phyloP scores from a whole-genome alignment of 1,140 invertebrate species.

The Antheraea mylitta region DNA sequence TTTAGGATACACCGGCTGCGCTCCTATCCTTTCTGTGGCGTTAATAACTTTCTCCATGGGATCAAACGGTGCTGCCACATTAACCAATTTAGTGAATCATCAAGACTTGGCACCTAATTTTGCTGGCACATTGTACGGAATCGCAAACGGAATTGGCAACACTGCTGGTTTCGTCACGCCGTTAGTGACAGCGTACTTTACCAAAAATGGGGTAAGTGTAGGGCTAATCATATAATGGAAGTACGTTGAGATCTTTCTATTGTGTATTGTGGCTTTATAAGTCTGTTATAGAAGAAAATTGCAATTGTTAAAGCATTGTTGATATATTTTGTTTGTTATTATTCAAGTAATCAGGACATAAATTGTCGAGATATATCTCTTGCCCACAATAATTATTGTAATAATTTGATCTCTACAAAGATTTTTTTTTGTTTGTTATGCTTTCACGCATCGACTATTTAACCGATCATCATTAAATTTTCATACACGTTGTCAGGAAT shows the following conservation, averaged over 20 bases:
- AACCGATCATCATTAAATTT: too few relatives aligned
- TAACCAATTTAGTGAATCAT: conserved; percentile 91
- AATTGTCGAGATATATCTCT: too few relatives aligned
- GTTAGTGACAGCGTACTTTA: conserved; percentile 83
- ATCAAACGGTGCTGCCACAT: conserved; percentile 90
- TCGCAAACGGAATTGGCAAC: conserved; percentile 87
- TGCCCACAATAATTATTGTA: too few relatives aligned
- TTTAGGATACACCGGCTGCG: conserved; percentile 84
- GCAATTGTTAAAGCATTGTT: too few relatives aligned
- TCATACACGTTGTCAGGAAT: too few relatives aligned
- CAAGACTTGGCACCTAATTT: conserved; percentile 90
- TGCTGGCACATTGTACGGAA: conserved; percentile 87
- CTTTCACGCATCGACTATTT: too few relatives aligned
- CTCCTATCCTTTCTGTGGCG: conserved; percentile 81
- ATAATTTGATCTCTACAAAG: too few relatives aligned
- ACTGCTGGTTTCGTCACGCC: conserved; percentile 88
- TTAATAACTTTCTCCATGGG: conserved; percentile 88
- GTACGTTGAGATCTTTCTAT: neutral
- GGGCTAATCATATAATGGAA: too few relatives aligned
- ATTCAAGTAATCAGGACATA: too few relatives aligned
- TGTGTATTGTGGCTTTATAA: neutral
- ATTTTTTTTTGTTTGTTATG: too few relatives aligned
- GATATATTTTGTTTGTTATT: too few relatives aligned
- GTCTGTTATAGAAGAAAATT: too few relatives aligned
- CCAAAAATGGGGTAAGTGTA: conserved; percentile 81